Evolutionary conservation across 2,888 invertebrate species (phyloP).

Genomic region (Polylopha cassiicola): DNA sequence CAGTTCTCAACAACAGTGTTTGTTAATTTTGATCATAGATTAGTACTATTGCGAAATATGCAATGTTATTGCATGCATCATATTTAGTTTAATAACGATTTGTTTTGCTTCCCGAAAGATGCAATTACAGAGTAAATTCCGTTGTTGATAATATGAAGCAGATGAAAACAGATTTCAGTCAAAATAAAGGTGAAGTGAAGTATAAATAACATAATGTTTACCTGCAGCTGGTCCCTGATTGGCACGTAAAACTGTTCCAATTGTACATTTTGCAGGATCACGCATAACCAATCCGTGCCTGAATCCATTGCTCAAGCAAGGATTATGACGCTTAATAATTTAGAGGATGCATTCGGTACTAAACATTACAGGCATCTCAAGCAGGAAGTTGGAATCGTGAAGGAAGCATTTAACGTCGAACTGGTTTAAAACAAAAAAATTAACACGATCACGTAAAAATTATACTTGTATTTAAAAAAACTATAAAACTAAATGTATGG

Average conservation of each 20-base stretch:
- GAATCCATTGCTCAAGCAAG: slow-evolving; percentile 51
- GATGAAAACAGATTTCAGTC: not conserved
- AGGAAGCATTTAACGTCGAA: slow-evolving; percentile 27
- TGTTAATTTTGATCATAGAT: too few species aligned
- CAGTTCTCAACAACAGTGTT: slow-evolving; percentile 7
- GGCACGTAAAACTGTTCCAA: slow-evolving; percentile 93
- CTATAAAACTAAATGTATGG: not conserved
- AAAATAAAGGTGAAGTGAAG: slow-evolving; percentile 4
- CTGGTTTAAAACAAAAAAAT: slow-evolving; percentile 16
- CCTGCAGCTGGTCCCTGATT: slow-evolving; percentile 94
- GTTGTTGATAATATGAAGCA: too few species aligned
- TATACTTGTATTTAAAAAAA: slow-evolving; percentile 1
- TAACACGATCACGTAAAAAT: slow-evolving; percentile 3
- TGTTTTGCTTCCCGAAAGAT: too few species aligned
- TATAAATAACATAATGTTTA: slow-evolving; percentile 45
- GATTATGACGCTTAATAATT: slow-evolving; percentile 26
- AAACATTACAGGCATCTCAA: slow-evolving; percentile 51
- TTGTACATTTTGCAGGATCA: slow-evolving; percentile 92
- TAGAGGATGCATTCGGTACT: slow-evolving; percentile 29
- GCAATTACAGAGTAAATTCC: too few species aligned
- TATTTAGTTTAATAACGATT: too few species aligned
- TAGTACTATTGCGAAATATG: too few species aligned
- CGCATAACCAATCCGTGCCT: slow-evolving; percentile 87
- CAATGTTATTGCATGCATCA: too few species aligned
- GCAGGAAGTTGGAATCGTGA: slow-evolving; percentile 57